These are phyloP conservation scores for Dryas iulia DNA, from an alignment of 1,140 invertebrate species.

Conservation along the genomic window DNA sequence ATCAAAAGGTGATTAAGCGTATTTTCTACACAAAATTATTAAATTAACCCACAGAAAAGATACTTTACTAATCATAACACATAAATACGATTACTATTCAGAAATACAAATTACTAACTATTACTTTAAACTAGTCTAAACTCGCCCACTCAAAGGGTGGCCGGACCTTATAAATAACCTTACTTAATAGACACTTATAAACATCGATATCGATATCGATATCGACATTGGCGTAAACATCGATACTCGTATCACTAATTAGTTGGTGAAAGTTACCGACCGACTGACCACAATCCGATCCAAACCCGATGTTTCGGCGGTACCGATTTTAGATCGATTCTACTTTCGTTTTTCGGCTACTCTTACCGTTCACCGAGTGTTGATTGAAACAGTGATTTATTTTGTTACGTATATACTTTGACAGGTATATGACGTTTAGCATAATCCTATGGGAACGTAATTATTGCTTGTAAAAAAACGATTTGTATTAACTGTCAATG, in stretches of 20 bases:
- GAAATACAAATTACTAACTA: too few relatives aligned
- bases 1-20: too few relatives aligned
- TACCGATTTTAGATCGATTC: conserved; percentile 73
- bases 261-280: conserved; percentile 72
- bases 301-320: conserved; percentile 61
- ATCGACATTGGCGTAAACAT: conserved; percentile 19
- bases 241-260: conserved; percentile 71
- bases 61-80: neutral
- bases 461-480: too few relatives aligned
- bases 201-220: conserved; percentile 47
- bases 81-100: neutral
- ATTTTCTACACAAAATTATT: too few relatives aligned
- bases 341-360: conserved; percentile 78
- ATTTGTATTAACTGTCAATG: too few relatives aligned
- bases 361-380: conserved; percentile 58
- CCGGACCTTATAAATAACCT: conserved; percentile 14
- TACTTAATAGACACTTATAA: conserved; percentile 34
- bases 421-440: neutral
- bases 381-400: conserved; percentile 43
- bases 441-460: neutral
- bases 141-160: conserved; percentile 17
- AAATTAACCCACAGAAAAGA: too few relatives aligned
- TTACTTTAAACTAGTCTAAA: neutral
- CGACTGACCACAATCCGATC: conserved; percentile 70
- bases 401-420: conserved; percentile 19